phyloP scores from a whole-genome alignment of 2,113 vertebrate genomes.

The Salvelinus fontinalis region DNA sequence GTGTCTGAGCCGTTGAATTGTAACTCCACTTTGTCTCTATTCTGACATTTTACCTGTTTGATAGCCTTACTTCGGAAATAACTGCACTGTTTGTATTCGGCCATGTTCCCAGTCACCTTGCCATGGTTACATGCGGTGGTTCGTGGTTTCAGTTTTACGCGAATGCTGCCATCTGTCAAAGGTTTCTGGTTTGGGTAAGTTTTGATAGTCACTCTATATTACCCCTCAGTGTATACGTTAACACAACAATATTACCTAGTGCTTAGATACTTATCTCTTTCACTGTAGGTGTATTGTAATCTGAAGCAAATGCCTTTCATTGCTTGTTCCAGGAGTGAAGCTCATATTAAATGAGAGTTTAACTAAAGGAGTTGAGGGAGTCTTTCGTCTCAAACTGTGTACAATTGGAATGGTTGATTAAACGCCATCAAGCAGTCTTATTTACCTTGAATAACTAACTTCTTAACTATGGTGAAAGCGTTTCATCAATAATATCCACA shows the following conservation, averaged over 20 bases:
- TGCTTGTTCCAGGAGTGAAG: not conserved
- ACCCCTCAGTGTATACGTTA: not conserved
- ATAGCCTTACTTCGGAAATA: no score
- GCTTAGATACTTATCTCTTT: not conserved
- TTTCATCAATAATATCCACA: conserved; percentile 22
- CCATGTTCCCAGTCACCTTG: no score
- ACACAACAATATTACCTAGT: not conserved
- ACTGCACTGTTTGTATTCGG: no score
- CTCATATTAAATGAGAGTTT: not conserved
- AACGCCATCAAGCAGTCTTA: not conserved
- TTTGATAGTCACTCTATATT: no score
- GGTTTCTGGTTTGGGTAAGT: no score
- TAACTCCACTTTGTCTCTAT: no score
- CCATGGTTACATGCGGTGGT: no score
- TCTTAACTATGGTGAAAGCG: conserved; percentile 15
- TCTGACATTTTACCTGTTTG: no score
- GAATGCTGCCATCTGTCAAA: no score
- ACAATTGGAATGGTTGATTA: not conserved
- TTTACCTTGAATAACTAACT: conserved; percentile 1
- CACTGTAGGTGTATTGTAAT: not conserved
- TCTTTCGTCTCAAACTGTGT: not conserved
- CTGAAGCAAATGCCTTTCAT: not conserved
- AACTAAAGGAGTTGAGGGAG: no score
- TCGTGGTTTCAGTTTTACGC: no score
- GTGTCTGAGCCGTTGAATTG: no score